phyloP scores from a whole-genome alignment of 2,113 vertebrate genomes.

The Motacilla tschutschensis region DNA sequence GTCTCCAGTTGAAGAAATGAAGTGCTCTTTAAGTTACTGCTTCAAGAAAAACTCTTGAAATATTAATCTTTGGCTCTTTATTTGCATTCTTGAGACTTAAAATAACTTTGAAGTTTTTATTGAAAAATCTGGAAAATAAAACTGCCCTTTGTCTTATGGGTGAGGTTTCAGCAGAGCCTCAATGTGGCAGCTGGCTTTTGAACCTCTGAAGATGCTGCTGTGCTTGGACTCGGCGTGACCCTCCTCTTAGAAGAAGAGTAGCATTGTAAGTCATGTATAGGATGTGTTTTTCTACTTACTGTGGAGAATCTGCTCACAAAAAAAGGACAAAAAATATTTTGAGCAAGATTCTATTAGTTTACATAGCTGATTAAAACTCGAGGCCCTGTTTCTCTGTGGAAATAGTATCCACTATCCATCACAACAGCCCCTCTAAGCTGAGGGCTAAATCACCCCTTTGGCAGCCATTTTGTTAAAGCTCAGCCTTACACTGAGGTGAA shows the following conservation, averaged over 20 bases:
- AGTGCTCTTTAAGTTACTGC: neutral
- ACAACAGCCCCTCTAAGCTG: neutral
- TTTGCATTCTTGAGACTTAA: conserved; percentile 17
- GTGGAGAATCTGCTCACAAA: neutral
- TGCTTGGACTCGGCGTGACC: neutral
- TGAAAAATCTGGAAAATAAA: neutral
- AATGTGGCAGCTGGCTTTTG: neutral
- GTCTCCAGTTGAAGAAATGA: neutral
- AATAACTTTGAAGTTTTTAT: neutral
- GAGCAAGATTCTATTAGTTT: neutral
- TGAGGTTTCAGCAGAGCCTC: neutral
- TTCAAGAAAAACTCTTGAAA: neutral
- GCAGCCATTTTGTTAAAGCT: neutral
- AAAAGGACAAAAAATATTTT: neutral
- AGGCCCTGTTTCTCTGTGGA: conserved; percentile 9
- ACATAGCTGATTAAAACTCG: conserved; percentile 5
- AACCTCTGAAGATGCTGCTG: neutral
- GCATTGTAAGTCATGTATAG: neutral
- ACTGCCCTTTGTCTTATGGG: neutral
- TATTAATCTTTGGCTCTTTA: neutral
- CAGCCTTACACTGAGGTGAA: neutral
- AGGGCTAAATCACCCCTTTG: neutral
- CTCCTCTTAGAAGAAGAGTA: neutral
- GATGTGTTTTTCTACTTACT: neutral
- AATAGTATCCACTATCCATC: neutral